Conservation (phyloP, 2,113 vertebrate genomes). For the Elephas maximus region DNA sequence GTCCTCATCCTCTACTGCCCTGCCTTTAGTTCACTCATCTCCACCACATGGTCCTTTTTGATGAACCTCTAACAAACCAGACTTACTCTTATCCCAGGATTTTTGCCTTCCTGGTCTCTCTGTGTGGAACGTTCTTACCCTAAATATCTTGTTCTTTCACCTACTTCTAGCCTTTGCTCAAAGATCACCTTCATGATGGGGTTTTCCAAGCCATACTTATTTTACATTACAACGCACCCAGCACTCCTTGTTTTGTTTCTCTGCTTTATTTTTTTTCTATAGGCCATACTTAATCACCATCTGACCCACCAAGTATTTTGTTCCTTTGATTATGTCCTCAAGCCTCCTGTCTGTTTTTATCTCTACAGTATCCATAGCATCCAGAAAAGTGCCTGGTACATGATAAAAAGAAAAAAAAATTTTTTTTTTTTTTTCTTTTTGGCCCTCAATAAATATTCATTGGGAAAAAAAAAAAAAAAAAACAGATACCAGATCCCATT, state of each 20-base stretch:
- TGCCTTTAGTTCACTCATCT: not conserved
- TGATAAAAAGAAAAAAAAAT: no score
- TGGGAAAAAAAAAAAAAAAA: no score
- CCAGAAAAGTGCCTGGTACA: no score
- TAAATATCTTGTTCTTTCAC: not conserved
- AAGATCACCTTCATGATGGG: not conserved
- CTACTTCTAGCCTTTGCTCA: not conserved
- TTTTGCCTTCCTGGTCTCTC: not conserved
- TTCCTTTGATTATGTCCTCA: not conserved
- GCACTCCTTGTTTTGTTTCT: not conserved
- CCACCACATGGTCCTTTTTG: not conserved
- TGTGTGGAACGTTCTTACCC: not conserved
- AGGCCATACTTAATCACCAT: not conserved
- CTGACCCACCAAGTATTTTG: not conserved
- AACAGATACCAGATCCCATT: not conserved
- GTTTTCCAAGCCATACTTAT: not conserved
- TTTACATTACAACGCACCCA: not conserved
- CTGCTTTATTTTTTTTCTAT: not conserved
- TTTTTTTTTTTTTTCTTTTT: no score
- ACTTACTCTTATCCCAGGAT: not conserved
- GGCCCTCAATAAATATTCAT: not conserved
- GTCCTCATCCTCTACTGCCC: not conserved
- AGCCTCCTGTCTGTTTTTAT: not conserved
- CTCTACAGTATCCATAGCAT: not conserved
- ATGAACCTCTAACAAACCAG: not conserved